Evolutionary conservation across 2,797 vertebrate genomes (phyloP).

Genomic region (Pterois miles): DNA sequence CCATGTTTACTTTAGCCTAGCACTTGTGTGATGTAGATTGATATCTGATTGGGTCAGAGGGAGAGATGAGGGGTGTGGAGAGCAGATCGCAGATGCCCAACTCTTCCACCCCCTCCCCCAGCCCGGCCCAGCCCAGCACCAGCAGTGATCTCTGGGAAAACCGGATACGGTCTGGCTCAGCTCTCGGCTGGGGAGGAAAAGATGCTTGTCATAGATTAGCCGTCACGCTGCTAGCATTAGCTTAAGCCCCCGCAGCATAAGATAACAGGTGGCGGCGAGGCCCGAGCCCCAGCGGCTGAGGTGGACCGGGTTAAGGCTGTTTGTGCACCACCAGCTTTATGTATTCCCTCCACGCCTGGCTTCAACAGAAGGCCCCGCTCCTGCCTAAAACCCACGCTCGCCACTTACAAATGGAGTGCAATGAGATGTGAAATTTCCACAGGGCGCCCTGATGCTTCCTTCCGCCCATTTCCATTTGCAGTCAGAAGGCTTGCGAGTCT

Average conservation of each 20-base stretch:
- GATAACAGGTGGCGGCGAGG: slow-evolving; percentile 75
- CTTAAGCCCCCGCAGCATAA: slow-evolving; percentile 67
- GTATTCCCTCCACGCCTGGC: slow-evolving; percentile 65
- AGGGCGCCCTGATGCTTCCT: slow-evolving; percentile 72
- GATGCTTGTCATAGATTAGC: slow-evolving; percentile 76
- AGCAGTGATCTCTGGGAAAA: slow-evolving; percentile 60
- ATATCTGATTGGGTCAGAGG: slow-evolving; percentile 58
- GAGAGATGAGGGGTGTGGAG: slow-evolving; percentile 46
- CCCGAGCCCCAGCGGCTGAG: slow-evolving; percentile 39
- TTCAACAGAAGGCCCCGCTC: slow-evolving; percentile 73
- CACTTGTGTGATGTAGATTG: slow-evolving; percentile 60
- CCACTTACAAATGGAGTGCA: slow-evolving; percentile 83
- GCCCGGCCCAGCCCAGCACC: not conserved
- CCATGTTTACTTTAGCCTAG: slow-evolving; percentile 66
- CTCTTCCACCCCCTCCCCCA: slow-evolving; percentile 3
- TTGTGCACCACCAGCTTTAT: slow-evolving; percentile 58
- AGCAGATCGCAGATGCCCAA: slow-evolving; percentile 51
- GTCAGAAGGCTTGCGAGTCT: slow-evolving; percentile 63
- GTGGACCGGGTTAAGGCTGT: slow-evolving; percentile 50
- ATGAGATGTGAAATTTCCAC: slow-evolving; percentile 85
- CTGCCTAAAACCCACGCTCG: slow-evolving; percentile 70
- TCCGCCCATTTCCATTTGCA: slow-evolving; percentile 75
- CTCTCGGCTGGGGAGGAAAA: slow-evolving; percentile 61
- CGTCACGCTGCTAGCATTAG: slow-evolving; percentile 74
- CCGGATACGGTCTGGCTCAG: slow-evolving; percentile 59